phyloP scores from a whole-genome alignment of 2,113 vertebrate species.

The Podilymbus podiceps region DNA sequence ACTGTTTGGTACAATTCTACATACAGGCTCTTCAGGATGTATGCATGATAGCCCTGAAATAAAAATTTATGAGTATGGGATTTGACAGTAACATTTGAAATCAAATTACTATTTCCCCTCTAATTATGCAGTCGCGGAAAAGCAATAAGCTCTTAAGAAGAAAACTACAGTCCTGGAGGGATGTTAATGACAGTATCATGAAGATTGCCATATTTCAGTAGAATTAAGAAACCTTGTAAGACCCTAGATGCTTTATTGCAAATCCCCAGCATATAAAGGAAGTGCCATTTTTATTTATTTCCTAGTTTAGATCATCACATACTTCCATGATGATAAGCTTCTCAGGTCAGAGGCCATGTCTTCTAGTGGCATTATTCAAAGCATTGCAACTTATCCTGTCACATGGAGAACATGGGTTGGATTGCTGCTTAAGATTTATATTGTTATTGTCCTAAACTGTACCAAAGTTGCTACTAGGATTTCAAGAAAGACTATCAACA shows the following conservation, averaged over 20 bases:
- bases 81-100: neutral
- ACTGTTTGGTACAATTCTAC: neutral
- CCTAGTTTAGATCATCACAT: constrained; percentile 36
- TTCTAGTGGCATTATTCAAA: neutral
- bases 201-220: neutral
- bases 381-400: neutral
- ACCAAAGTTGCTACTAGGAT: neutral
- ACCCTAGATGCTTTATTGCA: neutral
- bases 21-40: neutral
- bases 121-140: neutral
- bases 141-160: neutral
- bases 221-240: neutral
- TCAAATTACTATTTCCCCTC: neutral
- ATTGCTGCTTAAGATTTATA: neutral
- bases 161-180: neutral
- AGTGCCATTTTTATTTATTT: constrained; percentile 6
- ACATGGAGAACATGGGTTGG: neutral
- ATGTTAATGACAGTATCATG: neutral
- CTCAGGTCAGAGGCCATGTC: neutral
- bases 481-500: neutral
- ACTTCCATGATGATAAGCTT: neutral
- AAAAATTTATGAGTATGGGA: neutral
- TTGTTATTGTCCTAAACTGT: neutral
- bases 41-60: neutral
- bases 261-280: neutral